Evolutionary conservation across 2,113 vertebrate genomes (phyloP).

Genomic region (Pampusana beccarii): DNA sequence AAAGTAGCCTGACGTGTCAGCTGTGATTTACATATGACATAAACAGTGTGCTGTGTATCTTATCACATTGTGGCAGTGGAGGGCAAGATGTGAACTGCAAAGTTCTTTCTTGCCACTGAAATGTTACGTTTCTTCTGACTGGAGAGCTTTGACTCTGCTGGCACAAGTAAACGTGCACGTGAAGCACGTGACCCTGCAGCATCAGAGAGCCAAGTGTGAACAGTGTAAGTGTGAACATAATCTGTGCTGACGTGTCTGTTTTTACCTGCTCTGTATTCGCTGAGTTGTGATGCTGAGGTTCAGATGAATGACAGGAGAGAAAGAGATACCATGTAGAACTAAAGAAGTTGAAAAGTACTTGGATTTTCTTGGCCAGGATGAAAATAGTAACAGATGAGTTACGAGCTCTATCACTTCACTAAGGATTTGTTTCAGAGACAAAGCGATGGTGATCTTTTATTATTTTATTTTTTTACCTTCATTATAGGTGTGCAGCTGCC

Average conservation of each 20-base stretch:
- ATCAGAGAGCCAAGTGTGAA: background rate
- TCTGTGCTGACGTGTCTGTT: background rate
- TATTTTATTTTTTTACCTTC: background rate
- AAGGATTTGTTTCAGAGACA: background rate
- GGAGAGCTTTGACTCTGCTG: background rate
- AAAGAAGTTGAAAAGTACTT: background rate
- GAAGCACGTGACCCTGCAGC: background rate
- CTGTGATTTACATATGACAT: background rate
- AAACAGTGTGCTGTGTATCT: background rate
- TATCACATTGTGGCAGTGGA: accelerated
- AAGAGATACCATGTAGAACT: background rate
- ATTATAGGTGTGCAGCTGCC: background rate
- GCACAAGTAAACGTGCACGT: background rate
- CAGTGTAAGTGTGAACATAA: background rate
- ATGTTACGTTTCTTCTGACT: background rate
- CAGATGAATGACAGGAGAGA: background rate
- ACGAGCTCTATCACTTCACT: background rate
- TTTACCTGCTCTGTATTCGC: background rate
- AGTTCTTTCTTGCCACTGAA: background rate
- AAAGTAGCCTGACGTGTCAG: background rate
- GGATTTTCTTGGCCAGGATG: background rate
- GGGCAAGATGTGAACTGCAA: background rate
- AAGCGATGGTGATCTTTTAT: background rate
- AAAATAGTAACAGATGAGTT: background rate
- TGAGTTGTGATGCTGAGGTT: background rate